phyloP scores from a whole-genome alignment of 1,140 invertebrate genomes.

The Saccostrea echinata region DNA sequence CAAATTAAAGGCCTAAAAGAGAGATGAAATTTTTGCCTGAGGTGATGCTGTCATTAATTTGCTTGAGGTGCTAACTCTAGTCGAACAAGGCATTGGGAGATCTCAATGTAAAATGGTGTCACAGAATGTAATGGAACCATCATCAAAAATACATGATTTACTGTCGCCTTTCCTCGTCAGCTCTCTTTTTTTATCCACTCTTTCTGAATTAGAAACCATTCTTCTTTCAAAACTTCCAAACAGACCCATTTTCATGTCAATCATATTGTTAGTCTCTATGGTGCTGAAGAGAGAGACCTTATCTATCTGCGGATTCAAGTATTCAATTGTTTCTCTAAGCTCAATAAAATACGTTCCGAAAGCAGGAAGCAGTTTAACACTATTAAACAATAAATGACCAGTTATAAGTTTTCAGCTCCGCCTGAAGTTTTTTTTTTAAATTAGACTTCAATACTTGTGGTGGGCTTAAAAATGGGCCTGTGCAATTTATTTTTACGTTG shows the following conservation, averaged over 20 bases:
- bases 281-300: too few relatives aligned
- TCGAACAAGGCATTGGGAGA: background rate
- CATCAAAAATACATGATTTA: conserved; percentile 33
- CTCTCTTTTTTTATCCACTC: background rate
- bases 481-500: too few relatives aligned
- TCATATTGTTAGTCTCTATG: too few relatives aligned
- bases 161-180: background rate
- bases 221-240: background rate
- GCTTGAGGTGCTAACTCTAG: background rate
- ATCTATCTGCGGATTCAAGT: too few relatives aligned
- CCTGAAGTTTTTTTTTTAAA: too few relatives aligned
- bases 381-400: too few relatives aligned
- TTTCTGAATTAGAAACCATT: background rate
- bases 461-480: too few relatives aligned
- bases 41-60: conserved; percentile 32
- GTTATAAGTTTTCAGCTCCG: too few relatives aligned
- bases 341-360: too few relatives aligned
- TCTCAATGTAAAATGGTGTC: background rate
- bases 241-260: background rate
- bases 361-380: too few relatives aligned
- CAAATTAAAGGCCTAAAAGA: conserved; percentile 34
- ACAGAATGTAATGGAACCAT: background rate
- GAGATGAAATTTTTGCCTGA: conserved; percentile 14
- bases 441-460: too few relatives aligned
- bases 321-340: too few relatives aligned